A percentile compares a stretch with the other conserved stretches of the same genome.
phyloP scores from a whole-genome alignment of 1,140 invertebrate genomes.

The Plodia interpunctella region DNA sequence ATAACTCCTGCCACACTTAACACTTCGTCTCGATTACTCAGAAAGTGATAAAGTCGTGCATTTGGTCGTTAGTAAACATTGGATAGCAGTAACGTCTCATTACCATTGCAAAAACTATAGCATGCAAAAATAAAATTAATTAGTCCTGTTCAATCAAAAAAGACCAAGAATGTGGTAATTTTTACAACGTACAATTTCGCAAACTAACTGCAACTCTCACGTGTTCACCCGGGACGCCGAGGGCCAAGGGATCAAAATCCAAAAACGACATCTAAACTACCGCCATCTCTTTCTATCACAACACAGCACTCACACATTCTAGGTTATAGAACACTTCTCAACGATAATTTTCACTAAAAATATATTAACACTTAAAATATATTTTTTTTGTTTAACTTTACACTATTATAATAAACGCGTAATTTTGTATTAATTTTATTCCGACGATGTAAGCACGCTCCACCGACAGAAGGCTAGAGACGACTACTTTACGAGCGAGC shows the following conservation, averaged over 20 bases:
- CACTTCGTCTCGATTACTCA: too few relatives aligned
- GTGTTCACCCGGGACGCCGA: neutral
- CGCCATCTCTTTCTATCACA: neutral
- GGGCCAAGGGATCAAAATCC: slow-evolving; percentile 1
- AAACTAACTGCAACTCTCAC: slow-evolving; percentile 2
- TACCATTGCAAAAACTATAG: too few relatives aligned
- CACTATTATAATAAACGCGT: neutral
- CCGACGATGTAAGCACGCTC: neutral
- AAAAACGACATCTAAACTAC: neutral
- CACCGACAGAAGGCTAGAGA: too few relatives aligned
- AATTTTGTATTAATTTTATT: neutral
- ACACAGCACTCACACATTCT: neutral
- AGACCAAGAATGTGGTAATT: neutral
- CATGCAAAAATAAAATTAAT: too few relatives aligned
- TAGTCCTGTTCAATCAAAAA: too few relatives aligned
- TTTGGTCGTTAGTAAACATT: too few relatives aligned
- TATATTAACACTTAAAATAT: neutral
- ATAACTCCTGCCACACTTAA: too few relatives aligned
- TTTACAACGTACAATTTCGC: neutral
- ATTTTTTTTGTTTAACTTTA: neutral
- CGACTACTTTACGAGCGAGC: too few relatives aligned
- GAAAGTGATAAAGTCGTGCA: too few relatives aligned
- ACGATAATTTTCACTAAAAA: neutral
- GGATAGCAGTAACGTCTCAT: neutral
- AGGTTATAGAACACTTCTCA: neutral